Evolutionary conservation across 2,888 invertebrate genomes (phyloP).

Genomic region (Dasypolia templi): DNA sequence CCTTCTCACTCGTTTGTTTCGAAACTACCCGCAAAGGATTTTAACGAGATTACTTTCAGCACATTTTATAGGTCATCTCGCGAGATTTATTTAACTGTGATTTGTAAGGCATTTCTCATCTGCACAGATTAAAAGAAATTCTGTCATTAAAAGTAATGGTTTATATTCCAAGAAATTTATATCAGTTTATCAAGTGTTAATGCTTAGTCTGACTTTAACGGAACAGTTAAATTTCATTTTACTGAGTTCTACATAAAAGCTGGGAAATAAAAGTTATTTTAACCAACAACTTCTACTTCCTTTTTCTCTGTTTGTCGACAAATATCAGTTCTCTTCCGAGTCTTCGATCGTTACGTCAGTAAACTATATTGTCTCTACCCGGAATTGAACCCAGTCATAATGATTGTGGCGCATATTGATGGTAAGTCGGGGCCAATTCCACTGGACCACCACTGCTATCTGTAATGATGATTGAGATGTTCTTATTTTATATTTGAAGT

Average conservation of each 20-base stretch:
- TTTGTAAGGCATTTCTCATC: conserved; percentile 84
- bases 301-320: background rate
- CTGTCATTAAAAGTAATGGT: conserved; percentile 84
- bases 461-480: background rate
- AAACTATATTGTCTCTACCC: background rate
- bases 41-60: conserved; percentile 86
- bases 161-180: conserved; percentile 80
- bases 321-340: background rate
- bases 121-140: conserved; percentile 83
- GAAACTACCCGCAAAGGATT: conserved; percentile 87
- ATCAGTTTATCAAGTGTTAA: conserved; percentile 72
- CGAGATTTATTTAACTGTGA: conserved; percentile 85
- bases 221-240: conserved; percentile 67
- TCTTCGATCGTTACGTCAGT: background rate
- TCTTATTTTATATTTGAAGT: background rate
- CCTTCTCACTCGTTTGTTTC: conserved; percentile 74
- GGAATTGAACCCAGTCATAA: background rate
- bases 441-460: too few species aligned
- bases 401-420: background rate
- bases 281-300: background rate
- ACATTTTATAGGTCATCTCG: conserved; percentile 87
- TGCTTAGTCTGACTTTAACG: conserved; percentile 67
- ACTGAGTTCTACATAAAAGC: conserved; percentile 12
- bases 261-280: conserved; percentile 6
- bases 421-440: too few species aligned